Evolutionary conservation across 2,113 vertebrate genomes (phyloP), one percentile per base, ranked within the genome.

Genomic region (Cacatua alba): DNA sequence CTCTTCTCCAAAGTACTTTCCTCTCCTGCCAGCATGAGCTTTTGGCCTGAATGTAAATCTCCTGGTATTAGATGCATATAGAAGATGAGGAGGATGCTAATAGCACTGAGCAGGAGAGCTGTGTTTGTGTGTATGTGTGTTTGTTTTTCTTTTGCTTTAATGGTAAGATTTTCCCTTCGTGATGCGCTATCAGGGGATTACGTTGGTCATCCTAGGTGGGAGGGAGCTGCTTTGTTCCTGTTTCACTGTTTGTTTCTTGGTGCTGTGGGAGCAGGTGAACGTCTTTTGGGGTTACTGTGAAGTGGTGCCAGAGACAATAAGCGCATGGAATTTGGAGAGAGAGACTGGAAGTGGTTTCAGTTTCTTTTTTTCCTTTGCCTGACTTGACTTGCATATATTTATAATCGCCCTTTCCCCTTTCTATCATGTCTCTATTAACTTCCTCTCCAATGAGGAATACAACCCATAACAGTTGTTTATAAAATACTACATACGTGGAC

Each of bases 41-140:
- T 94, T 96, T 94, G 90, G 74, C 95, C 90, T 92, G 91, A 85
- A 92, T 94, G 94, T 96, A 94, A 96, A 97, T 97, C 81, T 96
- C 83, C 81, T 84, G 88, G 80, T 94, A 89, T 80, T 92, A 90
- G 88, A 80, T 92, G 86, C 16, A 0, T 93, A 80, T 35, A 89
- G 83, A 94, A 91, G 84, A 88, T 43, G 59, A 63, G 77, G 74
- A 92, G 77, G 92, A 91, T 93, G 92, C 81, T 90, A 41, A 78
- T 28, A 72, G 72, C 3, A 11, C 37, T 6, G 81, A 90, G 91
- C 91, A 91, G 84, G 52, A 69, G 91, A 62, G 44, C 82, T 75
- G 1, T 39, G 6, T 60, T 48, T 86, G 70, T 65, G 82, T 57
- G 68, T 44, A 4, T 70, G 48, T 7, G 84, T 89, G 63, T 90